Base-by-base conservation (phyloP, 2,888 invertebrate species). In the Cataglyphis rosenhaueri region DNA sequence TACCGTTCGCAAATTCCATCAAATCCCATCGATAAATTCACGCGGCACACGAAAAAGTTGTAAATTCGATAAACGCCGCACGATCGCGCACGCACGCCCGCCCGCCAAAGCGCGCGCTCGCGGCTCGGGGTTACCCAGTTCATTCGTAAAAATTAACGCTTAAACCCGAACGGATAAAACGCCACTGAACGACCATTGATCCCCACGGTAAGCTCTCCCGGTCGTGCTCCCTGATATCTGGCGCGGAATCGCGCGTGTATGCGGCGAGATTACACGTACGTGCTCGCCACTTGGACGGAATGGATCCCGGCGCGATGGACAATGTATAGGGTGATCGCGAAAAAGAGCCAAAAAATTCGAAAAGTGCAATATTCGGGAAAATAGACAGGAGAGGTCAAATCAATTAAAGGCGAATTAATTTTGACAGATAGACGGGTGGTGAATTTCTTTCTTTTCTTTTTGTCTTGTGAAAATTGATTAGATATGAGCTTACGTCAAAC, bases 121-220 rank as follows among this genome's bases (percentile, higher is more conserved):
- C 85, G 84, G 85, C 84, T 86, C 83, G 84, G 84, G 84, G 84
- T 86, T 89, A 84, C 84, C 90, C 87, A 91, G 91, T 92, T 92
- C 89, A 92, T 91, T 91, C 90, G 89, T 81, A 93, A 93, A 93
- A 93, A 92, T 93, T 92, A 92, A 88, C 91, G 90, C 85, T 91
- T 92, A 93, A 92, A 89, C 92, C 91, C 85, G 84, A 84, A 35
- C 81, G 89, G 91, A 91, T 92, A 90, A 93, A 93, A 92, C 88
- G 87, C 88, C 89, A 88, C 89, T 91, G 91, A 93, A 93, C 92
- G 93, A 92, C 87, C 91, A 88, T 90, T 93, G 92, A 93, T 92
- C 92, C 91, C 82, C n/a, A 29, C 85, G 71, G 70, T 92, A 92
- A 92, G 91, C 92, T 91, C 88, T 86, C 68, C 68, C 86, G 81